A percentile compares a stretch with the other conserved stretches of the same genome.
These are phyloP conservation scores for Notarius lentiginosus DNA, from an alignment of 2,113 vertebrate species.

Conservation along the genomic window DNA sequence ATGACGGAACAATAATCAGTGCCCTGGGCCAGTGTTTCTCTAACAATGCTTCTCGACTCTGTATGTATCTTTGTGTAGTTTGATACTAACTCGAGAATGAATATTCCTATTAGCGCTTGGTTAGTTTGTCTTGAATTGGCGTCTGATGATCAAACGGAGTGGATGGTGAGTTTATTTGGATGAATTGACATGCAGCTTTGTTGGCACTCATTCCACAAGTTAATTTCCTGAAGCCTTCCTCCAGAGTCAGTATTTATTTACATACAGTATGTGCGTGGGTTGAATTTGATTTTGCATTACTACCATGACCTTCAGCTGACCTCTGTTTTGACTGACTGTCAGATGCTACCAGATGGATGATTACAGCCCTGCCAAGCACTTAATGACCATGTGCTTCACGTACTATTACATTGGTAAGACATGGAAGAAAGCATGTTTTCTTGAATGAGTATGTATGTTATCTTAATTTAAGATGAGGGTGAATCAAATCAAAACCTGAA, in stretches of 20 bases:
- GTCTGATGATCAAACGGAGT: slow-evolving; percentile 16
- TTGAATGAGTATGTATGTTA: neutral
- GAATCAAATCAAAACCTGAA: neutral
- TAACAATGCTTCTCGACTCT: neutral
- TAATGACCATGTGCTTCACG: slow-evolving; percentile 99
- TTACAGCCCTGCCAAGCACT: slow-evolving; percentile 93
- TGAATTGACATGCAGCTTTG: slow-evolving; percentile 6
- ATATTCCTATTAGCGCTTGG: neutral
- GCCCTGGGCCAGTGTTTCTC: neutral
- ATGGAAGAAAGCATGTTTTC: neutral
- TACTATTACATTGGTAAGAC: slow-evolving; percentile 89
- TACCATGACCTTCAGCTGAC: slow-evolving; percentile 6
- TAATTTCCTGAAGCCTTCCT: slow-evolving; percentile 32
- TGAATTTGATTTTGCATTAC: slow-evolving; percentile 9
- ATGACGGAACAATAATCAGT: neutral
- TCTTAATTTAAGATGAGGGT: neutral
- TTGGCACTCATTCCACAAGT: slow-evolving; percentile 1
- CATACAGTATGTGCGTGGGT: slow-evolving; percentile 26
- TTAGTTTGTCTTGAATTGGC: neutral
- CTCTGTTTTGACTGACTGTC: slow-evolving; percentile 22
- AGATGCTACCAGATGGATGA: slow-evolving; percentile 98
- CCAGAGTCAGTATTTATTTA: slow-evolving; percentile 28
- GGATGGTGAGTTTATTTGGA: slow-evolving; percentile 8
- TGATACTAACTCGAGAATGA: neutral
- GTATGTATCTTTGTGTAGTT: neutral